These are phyloP conservation scores for Aleiodes testaceus DNA, from an alignment of 2,888 invertebrate species.

Conservation along the genomic window DNA sequence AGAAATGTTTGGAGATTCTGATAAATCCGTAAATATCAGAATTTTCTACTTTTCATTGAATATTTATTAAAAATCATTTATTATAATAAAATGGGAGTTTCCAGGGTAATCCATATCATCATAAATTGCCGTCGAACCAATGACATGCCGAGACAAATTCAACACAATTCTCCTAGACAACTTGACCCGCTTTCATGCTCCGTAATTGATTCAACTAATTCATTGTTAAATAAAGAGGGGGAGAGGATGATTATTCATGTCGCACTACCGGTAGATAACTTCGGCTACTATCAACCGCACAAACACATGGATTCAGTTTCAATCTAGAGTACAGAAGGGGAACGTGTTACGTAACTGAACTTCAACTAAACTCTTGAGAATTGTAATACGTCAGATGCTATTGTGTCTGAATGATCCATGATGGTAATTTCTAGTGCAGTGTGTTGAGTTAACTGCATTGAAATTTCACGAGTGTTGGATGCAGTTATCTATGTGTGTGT, in stretches of 20 bases:
- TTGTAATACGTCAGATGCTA: neutral
- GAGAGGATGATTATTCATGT: constrained; percentile 12
- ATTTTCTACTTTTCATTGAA: too few relatives aligned
- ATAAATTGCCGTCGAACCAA: neutral
- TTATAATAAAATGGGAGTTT: too few relatives aligned
- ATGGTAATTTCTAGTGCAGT: neutral
- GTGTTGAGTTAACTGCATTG: too few relatives aligned
- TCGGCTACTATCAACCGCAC: neutral
- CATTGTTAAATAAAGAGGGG: constrained; percentile 2
- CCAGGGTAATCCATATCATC: neutral
- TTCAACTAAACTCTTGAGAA: constrained; percentile 6
- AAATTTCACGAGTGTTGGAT: too few relatives aligned
- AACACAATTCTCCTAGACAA: neutral
- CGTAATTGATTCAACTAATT: constrained; percentile 30
- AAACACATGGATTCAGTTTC: constrained; percentile 7
- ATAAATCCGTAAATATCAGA: too few relatives aligned
- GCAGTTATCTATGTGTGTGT: neutral
- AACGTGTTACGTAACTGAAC: constrained; percentile 24
- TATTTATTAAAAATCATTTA: too few relatives aligned
- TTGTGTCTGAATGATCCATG: neutral
- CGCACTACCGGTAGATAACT: constrained; percentile 25
- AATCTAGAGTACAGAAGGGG: neutral
- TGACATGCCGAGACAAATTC: neutral
- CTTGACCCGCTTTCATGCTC: constrained; percentile 13
- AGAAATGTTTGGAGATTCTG: too few relatives aligned